Percentiles rank a stretch among this genome's conserved stretches.
phyloP scores from a whole-genome alignment of 23 tunicate species.

The Phallusia fumigata region DNA sequence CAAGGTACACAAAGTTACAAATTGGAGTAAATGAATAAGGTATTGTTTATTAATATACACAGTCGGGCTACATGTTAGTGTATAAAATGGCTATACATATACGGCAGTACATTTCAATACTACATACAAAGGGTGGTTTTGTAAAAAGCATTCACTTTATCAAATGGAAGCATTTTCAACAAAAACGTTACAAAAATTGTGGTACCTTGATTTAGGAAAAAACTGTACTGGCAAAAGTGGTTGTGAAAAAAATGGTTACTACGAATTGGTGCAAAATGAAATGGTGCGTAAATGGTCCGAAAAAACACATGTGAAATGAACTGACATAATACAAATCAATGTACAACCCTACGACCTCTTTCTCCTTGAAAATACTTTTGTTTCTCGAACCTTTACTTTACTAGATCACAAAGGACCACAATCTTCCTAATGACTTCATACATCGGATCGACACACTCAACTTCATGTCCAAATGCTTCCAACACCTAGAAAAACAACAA shows the following conservation, averaged over 20 bases:
- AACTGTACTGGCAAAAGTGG: too few species aligned
- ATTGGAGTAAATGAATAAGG: not conserved
- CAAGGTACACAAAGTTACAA: too few species aligned
- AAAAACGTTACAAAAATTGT: too few species aligned
- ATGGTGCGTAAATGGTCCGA: too few species aligned
- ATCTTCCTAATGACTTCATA: conserved; percentile 24
- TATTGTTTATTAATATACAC: not conserved
- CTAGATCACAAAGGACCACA: conserved; percentile 38
- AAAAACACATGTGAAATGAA: not conserved
- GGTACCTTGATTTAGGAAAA: too few species aligned
- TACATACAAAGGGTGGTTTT: too few species aligned
- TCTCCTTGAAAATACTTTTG: not conserved
- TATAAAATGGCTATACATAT: not conserved
- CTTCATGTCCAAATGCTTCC: conserved; percentile 19
- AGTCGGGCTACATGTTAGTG: not conserved
- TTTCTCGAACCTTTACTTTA: not conserved
- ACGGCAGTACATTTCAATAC: not conserved
- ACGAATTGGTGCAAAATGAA: not conserved
- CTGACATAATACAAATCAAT: not conserved
- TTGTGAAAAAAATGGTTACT: not conserved
- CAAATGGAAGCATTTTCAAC: too few species aligned
- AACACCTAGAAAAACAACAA: conserved; percentile 19
- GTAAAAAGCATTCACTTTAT: too few species aligned
- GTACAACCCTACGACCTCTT: not conserved
- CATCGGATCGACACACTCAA: conserved; percentile 33